Evolutionary conservation across 2,113 vertebrate species (phyloP).

Genomic region (Phyllostomus discolor): DNA sequence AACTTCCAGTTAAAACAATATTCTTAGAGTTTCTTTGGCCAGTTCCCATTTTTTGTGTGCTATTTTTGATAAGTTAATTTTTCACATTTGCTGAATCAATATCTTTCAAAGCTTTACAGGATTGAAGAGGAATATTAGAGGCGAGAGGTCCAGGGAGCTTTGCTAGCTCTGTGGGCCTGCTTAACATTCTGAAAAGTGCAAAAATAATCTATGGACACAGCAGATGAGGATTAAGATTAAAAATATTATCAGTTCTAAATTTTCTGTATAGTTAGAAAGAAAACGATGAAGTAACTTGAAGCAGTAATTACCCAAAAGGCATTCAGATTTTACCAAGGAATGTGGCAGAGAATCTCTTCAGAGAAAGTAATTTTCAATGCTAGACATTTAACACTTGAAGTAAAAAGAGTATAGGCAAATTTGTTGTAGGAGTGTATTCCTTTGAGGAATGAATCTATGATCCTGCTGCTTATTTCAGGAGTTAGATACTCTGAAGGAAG

Average conservation of each 20-base stretch:
- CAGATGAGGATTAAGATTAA: background rate
- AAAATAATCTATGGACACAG: background rate
- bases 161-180: background rate
- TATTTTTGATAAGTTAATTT: conserved; percentile 62
- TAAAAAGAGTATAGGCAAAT: background rate
- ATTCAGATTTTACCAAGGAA: background rate
- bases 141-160: background rate
- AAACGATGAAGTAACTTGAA: background rate
- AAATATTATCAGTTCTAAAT: background rate
- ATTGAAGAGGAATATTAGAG: background rate
- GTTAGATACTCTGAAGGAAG: background rate
- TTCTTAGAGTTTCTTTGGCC: conserved; percentile 52
- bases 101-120: conserved; percentile 34
- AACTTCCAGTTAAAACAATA: conserved; percentile 69
- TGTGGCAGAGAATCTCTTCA: background rate
- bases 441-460: background rate
- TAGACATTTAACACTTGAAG: background rate
- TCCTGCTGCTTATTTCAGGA: background rate
- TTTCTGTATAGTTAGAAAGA: background rate
- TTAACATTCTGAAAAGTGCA: conserved; percentile 8
- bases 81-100: conserved; percentile 65
- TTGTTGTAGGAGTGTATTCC: background rate
- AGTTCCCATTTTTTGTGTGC: conserved; percentile 34
- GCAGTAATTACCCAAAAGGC: background rate
- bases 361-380: background rate